Evolutionary conservation across 92 coral and sea anemone species (phyloP).

Genomic region (Galaxea fascicularis): DNA sequence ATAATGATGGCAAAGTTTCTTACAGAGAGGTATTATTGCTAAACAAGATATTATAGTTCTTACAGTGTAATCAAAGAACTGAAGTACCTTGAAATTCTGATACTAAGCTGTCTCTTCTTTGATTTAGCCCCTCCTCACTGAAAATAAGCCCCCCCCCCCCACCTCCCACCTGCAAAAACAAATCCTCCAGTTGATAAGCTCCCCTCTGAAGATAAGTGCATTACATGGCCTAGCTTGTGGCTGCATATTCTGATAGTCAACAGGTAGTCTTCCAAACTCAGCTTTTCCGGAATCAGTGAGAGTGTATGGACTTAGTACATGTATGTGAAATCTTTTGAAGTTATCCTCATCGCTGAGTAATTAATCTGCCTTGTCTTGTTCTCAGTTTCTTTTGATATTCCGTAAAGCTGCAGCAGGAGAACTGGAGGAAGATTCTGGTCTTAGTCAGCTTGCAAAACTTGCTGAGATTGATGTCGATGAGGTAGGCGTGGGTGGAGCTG

Average conservation of each 20-base stretch:
- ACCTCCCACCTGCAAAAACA: too few species aligned
- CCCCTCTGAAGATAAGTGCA: too few species aligned
- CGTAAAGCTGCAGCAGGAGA: slow-evolving; percentile 99
- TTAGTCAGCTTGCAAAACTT: slow-evolving; percentile 85
- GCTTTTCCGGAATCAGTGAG: background rate
- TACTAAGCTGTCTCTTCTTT: too few species aligned
- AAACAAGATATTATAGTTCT: too few species aligned
- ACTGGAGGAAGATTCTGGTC: slow-evolving; percentile 85
- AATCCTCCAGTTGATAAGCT: too few species aligned
- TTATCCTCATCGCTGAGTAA: background rate
- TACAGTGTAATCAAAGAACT: too few species aligned
- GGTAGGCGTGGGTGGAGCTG: slow-evolving; percentile 97
- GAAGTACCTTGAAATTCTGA: too few species aligned
- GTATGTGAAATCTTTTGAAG: background rate
- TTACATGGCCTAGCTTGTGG: too few species aligned
- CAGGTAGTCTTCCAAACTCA: too few species aligned
- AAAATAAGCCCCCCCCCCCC: too few species aligned
- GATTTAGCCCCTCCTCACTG: too few species aligned
- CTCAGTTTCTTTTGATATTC: slow-evolving; percentile 93
- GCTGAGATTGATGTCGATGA: slow-evolving; percentile 91
- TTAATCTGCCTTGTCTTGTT: background rate
- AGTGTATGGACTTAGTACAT: background rate
- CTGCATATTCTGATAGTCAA: too few species aligned
- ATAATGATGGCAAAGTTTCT: slow-evolving; percentile 88
- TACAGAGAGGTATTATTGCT: slow-evolving; percentile 81